Conservation (phyloP, 2,888 invertebrate genomes). For the Polydrusus pterygomalis region DNA sequence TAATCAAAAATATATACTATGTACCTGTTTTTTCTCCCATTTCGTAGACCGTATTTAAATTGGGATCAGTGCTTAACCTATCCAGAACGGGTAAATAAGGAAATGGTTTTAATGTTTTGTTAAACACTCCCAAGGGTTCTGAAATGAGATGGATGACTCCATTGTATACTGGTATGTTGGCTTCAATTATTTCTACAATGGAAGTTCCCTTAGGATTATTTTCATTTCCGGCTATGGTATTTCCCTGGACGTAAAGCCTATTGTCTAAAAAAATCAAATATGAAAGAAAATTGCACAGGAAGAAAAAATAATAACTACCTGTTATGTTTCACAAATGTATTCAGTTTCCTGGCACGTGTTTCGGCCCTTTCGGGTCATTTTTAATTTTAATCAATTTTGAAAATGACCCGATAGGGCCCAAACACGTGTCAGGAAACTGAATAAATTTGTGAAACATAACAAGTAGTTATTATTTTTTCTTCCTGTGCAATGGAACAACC, state of each 20-base stretch:
- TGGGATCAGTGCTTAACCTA: conserved; percentile 88
- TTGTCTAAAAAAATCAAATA: conserved; percentile 71
- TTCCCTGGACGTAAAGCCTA: conserved; percentile 83
- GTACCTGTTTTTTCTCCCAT: conserved; percentile 80
- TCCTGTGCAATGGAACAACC: too few relatives aligned
- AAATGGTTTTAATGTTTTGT: conserved; percentile 87
- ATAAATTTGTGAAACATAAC: too few relatives aligned
- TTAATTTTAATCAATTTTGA: too few relatives aligned
- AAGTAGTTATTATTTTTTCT: too few relatives aligned
- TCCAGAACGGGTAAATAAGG: conserved; percentile 88
- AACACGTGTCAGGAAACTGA: too few relatives aligned
- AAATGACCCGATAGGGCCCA: too few relatives aligned
- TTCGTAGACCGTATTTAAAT: conserved; percentile 85
- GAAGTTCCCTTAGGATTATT: conserved; percentile 79
- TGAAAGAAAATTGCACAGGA: neutral
- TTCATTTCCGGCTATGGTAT: conserved; percentile 35
- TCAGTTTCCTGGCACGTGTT: too few relatives aligned
- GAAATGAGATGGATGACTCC: conserved; percentile 95
- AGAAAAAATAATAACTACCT: too few relatives aligned
- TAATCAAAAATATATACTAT: neutral
- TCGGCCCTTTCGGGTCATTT: too few relatives aligned
- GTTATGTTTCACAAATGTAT: too few relatives aligned
- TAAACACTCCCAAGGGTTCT: conserved; percentile 86
- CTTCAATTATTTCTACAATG: conserved; percentile 86
- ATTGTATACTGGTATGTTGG: conserved; percentile 92